Conservation (phyloP, 2,113 vertebrate species). For the Pyxicephalus adspersus region DNA sequence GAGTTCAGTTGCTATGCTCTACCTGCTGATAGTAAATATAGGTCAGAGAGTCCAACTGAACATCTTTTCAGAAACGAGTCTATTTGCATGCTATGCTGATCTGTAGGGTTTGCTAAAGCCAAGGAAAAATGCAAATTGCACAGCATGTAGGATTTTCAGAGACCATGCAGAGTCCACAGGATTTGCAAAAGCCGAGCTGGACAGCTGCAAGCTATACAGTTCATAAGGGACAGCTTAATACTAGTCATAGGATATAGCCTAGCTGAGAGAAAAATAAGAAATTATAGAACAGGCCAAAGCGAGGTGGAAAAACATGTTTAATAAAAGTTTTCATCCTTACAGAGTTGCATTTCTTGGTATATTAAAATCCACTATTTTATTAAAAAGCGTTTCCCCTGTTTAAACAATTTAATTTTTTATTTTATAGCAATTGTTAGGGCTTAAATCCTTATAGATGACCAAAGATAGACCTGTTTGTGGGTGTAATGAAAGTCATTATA, state of each 20-base stretch:
- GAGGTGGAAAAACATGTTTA: neutral
- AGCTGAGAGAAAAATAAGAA: neutral
- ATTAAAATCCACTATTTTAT: no score
- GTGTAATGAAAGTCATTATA: no score
- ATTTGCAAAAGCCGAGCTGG: constrained; percentile 28
- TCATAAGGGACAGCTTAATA: constrained; percentile 12
- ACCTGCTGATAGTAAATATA: constrained; percentile 30
- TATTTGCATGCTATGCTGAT: constrained; percentile 30
- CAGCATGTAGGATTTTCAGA: constrained; percentile 38
- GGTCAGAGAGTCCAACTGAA: constrained; percentile 12
- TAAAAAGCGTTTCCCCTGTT: no score
- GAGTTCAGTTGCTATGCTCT: neutral
- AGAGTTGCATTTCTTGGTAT: no score
- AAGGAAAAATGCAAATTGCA: constrained; percentile 43
- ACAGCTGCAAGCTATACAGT: constrained; percentile 38
- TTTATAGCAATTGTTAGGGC: no score
- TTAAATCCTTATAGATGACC: no score
- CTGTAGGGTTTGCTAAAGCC: constrained; percentile 31
- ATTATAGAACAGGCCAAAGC: neutral
- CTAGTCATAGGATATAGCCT: neutral
- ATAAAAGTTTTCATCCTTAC: no score
- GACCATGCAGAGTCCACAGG: constrained; percentile 30
- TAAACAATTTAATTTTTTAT: no score
- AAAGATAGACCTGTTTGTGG: no score
- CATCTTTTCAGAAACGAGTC: constrained; percentile 25